Evolutionary conservation across 2,888 invertebrate species (phyloP).

Genomic region (Lasioglossum oenotherae): DNA sequence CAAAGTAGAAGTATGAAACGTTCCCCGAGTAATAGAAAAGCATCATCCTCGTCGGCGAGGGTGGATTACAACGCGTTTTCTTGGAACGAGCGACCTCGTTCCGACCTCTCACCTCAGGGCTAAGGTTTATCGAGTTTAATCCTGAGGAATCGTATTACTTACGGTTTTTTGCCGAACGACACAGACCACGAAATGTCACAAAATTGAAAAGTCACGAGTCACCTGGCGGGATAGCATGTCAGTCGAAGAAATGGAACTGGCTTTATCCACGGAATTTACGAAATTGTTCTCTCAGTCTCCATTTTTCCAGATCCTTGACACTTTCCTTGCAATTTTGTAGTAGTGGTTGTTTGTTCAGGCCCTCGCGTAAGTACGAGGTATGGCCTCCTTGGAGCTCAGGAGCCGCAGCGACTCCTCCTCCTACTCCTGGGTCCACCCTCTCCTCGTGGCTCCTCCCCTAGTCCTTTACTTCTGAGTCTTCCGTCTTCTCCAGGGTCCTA

Average conservation of each 20-base stretch:
- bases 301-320: not conserved
- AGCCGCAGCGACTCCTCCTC: no score
- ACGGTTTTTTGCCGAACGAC: not conserved
- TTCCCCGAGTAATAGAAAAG: conserved; percentile 21
- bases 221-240: not conserved
- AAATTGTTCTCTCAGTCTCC: not conserved
- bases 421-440: no score
- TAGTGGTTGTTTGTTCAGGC: no score
- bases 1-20: not conserved
- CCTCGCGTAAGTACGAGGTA: no score
- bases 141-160: not conserved
- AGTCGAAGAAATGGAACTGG: not conserved
- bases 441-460: no score
- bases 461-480: no score
- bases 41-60: not conserved
- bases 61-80: not conserved
- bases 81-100: not conserved
- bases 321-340: no score
- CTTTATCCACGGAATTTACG: not conserved
- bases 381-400: no score
- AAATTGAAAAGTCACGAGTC: conserved; percentile 1
- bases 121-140: conserved; percentile 15
- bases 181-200: not conserved
- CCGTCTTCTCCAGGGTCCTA: no score
- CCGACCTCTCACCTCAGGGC: not conserved